These are phyloP conservation scores for Triplophysa rosa DNA, from an alignment of 2,113 vertebrate genomes.

Conservation along the genomic window DNA sequence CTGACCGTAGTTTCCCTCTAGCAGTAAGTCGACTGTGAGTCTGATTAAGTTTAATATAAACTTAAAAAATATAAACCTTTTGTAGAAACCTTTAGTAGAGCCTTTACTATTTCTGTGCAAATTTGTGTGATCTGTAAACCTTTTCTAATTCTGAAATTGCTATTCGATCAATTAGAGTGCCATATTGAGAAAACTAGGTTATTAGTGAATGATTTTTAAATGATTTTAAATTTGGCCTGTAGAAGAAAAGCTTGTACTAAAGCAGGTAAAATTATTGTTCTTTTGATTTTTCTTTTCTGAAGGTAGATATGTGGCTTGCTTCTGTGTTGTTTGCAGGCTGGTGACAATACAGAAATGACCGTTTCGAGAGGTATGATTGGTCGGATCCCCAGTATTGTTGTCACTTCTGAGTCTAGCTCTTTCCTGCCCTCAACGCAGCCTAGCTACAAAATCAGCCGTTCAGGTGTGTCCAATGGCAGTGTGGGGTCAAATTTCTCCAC, in stretches of 20 bases:
- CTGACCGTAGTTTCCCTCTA: conserved; percentile 58
- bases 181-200: not conserved
- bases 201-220: not conserved
- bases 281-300: no score
- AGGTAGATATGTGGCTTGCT: not conserved
- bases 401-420: conserved; percentile 71
- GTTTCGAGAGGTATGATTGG: conserved; percentile 49
- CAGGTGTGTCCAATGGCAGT: conserved; percentile 45
- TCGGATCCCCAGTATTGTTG: conserved; percentile 73
- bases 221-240: not conserved
- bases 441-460: conserved; percentile 43
- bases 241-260: not conserved
- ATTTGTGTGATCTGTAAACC: not conserved
- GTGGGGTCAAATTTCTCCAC: conserved; percentile 50
- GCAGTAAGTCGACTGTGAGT: conserved; percentile 63
- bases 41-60: not conserved
- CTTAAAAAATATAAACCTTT: not conserved
- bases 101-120: not conserved
- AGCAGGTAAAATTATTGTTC: not conserved
- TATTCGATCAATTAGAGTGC: not conserved
- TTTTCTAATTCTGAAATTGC: not conserved
- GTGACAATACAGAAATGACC: conserved; percentile 53
- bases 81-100: not conserved
- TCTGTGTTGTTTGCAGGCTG: conserved; percentile 47
- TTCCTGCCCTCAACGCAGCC: conserved; percentile 61